Conservation (phyloP, 1,140 invertebrate species). For the Ridgeia piscesae region DNA sequence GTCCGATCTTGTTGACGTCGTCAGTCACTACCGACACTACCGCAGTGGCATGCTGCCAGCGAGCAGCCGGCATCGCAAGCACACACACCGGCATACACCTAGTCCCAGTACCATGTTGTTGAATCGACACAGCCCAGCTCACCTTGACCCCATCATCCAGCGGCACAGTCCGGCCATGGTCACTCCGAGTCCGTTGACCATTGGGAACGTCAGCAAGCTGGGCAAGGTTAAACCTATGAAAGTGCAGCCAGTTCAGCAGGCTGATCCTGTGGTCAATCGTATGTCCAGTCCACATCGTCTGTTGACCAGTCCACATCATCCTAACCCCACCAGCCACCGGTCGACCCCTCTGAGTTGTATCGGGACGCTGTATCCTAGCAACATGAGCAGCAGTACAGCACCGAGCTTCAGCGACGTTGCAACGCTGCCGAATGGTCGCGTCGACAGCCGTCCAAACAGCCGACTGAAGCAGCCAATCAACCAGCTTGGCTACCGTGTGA, state of each 20-base stretch:
- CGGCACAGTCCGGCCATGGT: not conserved
- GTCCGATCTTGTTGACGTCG: constrained; percentile 89
- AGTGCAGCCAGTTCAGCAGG: not conserved
- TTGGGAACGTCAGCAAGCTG: not conserved
- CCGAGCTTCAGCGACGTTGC: constrained; percentile 18
- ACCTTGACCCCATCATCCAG: not conserved
- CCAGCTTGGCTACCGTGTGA: constrained; percentile 23
- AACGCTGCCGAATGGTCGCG: constrained; percentile 14
- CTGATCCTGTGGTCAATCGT: not conserved
- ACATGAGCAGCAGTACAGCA: not conserved
- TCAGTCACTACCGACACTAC: constrained; percentile 92
- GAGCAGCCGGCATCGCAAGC: constrained; percentile 3
- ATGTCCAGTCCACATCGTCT: not conserved
- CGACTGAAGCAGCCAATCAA: constrained; percentile 21
- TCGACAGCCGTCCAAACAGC: constrained; percentile 19
- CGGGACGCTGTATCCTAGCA: constrained; percentile 3
- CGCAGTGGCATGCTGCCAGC: constrained; percentile 65
- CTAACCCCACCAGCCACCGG: not conserved
- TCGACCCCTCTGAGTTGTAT: constrained; percentile 26
- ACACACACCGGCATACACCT: not conserved
- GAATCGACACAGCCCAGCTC: not conserved
- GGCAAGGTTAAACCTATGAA: not conserved
- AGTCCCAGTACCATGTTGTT: constrained; percentile 13
- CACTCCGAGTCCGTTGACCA: not conserved
- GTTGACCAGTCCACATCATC: not conserved